A percentile compares a stretch with the other conserved stretches of the same genome.
These are phyloP conservation scores for Pseudochirops corinnae DNA, from an alignment of 2,797 vertebrate species.

Conservation along the genomic window DNA sequence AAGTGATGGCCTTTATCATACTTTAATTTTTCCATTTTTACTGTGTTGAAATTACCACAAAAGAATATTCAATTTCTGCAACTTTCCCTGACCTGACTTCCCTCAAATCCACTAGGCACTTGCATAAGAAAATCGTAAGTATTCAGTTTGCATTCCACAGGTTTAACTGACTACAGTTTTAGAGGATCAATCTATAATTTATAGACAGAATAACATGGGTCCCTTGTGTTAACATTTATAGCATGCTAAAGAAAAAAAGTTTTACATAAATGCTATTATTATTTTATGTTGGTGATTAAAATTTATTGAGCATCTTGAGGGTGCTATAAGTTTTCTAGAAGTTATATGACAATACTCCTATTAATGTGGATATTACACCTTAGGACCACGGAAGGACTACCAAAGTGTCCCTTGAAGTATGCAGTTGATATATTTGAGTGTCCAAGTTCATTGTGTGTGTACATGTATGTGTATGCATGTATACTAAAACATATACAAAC, in stretches of 20 bases:
- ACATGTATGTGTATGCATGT: neutral
- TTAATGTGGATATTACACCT: neutral
- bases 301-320: neutral
- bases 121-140: neutral
- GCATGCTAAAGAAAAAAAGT: neutral
- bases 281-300: constrained; percentile 27
- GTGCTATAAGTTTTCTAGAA: neutral
- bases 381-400: constrained; percentile 9
- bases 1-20: constrained; percentile 65
- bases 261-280: neutral
- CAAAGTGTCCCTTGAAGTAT: neutral
- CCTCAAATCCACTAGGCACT: neutral
- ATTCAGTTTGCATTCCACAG: constrained; percentile 13
- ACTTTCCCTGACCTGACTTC: constrained; percentile 58
- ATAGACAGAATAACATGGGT: constrained; percentile 6
- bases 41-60: constrained; percentile 38
- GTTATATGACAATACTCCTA: neutral
- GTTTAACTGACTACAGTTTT: constrained; percentile 1
- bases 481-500: neutral
- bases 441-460: neutral
- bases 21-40: constrained; percentile 62
- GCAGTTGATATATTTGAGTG: neutral
- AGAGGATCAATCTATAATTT: neutral
- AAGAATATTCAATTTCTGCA: constrained; percentile 68
- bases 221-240: constrained; percentile 1